Base-by-base conservation (phyloP, 2,888 invertebrate genomes). In the Drosophila cyrtoloma region DNA sequence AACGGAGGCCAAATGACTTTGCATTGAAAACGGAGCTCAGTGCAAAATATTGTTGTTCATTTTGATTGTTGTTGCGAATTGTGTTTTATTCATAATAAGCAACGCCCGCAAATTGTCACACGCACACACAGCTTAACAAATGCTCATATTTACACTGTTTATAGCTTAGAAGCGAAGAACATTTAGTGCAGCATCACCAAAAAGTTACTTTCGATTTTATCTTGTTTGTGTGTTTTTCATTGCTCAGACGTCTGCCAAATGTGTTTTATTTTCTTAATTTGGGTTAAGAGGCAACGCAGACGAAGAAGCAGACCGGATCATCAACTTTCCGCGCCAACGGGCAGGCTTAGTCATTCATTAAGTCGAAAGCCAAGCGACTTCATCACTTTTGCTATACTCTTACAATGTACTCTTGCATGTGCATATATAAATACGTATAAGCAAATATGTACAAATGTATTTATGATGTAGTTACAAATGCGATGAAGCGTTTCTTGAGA, bases 261-360 rank as follows among this genome's bases (percentile, higher is more conserved):
- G 56, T 53, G 74, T 78, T 26, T 26, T 22, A 26, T 26, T 47
- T 44, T 44, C 12, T 58, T 47, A 55, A 84, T 84, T 77, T 89
- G 73, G 87, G 71, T 86, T 89, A 86, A 66, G 72, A 71, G 89
- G 70, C 39, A 68, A 56, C 12, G 26, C 30, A 33, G 19, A 50
- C 50, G 39, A 56, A 57, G 22, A n/a, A 5, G 53, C 53, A 57
- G 81, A 65, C 56, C 39, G 50, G 61, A 39, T 52, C 44, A 60
- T 47, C 59, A 61, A 62, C 66, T 67, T 81, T 66, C 56, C 51
- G 79, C 63, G 37, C 65, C 65, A 86, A 65, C 60, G 70, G 47
- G 22, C 42, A 56, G 57, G 59, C 50, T 83, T 85, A 75, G 58
- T 83, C 71, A 84, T 52, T 47, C 14, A 22, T 30, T 28, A 63